phyloP scores from a whole-genome alignment of 2,113 vertebrate genomes.

The human region DNA sequence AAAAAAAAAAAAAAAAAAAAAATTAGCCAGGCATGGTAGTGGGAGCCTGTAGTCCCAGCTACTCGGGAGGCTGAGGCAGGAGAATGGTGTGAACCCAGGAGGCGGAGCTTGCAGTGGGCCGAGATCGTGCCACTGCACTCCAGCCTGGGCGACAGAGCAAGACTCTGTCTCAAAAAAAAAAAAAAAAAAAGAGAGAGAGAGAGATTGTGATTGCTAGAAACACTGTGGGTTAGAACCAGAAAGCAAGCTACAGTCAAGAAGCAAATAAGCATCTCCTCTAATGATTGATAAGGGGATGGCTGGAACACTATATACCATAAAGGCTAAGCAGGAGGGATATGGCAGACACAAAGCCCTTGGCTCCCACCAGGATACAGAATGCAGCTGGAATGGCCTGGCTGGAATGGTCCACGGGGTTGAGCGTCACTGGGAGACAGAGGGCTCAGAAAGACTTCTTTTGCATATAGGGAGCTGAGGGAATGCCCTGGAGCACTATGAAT shows the following conservation, averaged over 20 bases:
- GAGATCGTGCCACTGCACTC: too few relatives aligned
- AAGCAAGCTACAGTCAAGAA: background rate
- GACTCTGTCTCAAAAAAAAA: too few relatives aligned
- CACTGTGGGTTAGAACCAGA: background rate
- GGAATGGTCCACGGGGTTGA: background rate
- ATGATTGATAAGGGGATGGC: background rate
- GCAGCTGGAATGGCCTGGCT: background rate
- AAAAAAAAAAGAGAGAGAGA: too few relatives aligned
- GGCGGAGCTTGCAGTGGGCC: fast-evolving
- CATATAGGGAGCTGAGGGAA: background rate
- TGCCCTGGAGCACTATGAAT: background rate
- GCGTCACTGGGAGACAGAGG: background rate
- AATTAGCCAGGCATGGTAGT: too few relatives aligned
- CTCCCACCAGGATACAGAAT: background rate
- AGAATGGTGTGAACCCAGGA: too few relatives aligned
- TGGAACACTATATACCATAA: background rate
- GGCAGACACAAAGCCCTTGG: background rate
- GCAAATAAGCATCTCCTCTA: background rate
- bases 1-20: too few relatives aligned
- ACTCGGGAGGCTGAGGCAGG: too few relatives aligned
- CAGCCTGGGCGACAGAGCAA: too few relatives aligned
- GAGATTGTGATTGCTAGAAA: background rate
- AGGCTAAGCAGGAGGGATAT: background rate
- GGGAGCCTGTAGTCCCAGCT: too few relatives aligned
- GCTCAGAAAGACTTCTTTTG: background rate